Conservation (phyloP, 2,113 vertebrate genomes). For the Tyto alba region DNA sequence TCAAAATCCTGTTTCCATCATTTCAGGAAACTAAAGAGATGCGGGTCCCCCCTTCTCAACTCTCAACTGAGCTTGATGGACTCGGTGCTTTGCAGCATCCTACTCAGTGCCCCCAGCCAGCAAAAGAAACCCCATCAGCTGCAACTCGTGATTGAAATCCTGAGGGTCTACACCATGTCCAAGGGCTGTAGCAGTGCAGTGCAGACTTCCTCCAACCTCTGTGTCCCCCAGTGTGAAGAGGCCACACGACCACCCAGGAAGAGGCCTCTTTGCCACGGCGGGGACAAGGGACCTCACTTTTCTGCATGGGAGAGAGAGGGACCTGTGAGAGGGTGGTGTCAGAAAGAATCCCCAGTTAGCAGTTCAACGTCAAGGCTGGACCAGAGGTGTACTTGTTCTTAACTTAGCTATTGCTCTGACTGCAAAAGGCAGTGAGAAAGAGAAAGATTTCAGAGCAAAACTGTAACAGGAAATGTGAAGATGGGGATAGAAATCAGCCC, state of each 20-base stretch:
- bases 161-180: background rate
- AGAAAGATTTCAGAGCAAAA: background rate
- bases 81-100: background rate
- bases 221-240: background rate
- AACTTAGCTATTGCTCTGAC: background rate
- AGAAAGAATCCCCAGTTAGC: background rate
- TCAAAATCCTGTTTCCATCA: background rate
- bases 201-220: background rate
- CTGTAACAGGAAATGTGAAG: background rate
- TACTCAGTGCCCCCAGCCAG: accelerated
- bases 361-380: background rate
- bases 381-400: background rate
- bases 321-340: background rate
- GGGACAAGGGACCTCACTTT: background rate
- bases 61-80: accelerated
- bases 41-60: background rate
- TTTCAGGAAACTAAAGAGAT: background rate
- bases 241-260: accelerated
- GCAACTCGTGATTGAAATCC: background rate
- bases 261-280: background rate
- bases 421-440: background rate
- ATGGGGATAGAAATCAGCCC: background rate
- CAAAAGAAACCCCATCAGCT: background rate
- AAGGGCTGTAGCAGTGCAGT: background rate
- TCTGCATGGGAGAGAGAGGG: background rate